These are phyloP conservation scores for Copidosoma aretas DNA, from an alignment of 2,888 invertebrate species.

Conservation along the genomic window DNA sequence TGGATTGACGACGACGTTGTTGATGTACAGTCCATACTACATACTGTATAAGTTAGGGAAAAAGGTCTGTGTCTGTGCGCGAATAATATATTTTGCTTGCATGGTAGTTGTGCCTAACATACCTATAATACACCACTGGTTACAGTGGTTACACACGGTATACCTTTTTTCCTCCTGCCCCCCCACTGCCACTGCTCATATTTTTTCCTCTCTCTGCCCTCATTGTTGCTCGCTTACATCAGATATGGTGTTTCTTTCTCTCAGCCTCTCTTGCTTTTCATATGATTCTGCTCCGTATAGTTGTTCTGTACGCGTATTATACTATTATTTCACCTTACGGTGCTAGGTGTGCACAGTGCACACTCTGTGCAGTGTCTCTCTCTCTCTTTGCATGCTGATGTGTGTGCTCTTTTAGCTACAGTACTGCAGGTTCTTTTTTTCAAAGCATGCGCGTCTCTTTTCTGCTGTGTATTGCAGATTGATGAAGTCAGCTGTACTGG, in stretches of 20 bases:
- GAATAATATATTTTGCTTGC: no score
- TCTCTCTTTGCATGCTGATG: neutral
- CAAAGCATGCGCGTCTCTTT: neutral
- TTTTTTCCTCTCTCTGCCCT: neutral
- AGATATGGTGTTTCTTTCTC: neutral
- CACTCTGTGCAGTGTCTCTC: no score
- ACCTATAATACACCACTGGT: no score
- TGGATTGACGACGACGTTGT: neutral
- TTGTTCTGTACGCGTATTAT: neutral
- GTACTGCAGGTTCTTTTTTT: neutral
- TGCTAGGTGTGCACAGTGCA: no score
- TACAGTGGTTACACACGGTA: no score
- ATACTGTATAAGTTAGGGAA: no score
- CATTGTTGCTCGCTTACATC: conserved; percentile 1
- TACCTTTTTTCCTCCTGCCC: no score
- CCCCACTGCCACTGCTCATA: neutral
- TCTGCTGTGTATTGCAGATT: conserved; percentile 6
- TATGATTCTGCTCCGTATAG: neutral
- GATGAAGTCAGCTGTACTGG: conserved; percentile 15
- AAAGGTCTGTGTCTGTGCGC: no score
- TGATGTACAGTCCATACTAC: neutral
- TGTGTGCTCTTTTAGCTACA: neutral
- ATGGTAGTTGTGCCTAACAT: no score
- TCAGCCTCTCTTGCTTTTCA: neutral
- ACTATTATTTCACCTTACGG: no score